A percentile compares a stretch with the other conserved stretches of the same genome.
Conservation (phyloP, 2,888 invertebrate genomes). For the Sesia apiformis region DNA sequence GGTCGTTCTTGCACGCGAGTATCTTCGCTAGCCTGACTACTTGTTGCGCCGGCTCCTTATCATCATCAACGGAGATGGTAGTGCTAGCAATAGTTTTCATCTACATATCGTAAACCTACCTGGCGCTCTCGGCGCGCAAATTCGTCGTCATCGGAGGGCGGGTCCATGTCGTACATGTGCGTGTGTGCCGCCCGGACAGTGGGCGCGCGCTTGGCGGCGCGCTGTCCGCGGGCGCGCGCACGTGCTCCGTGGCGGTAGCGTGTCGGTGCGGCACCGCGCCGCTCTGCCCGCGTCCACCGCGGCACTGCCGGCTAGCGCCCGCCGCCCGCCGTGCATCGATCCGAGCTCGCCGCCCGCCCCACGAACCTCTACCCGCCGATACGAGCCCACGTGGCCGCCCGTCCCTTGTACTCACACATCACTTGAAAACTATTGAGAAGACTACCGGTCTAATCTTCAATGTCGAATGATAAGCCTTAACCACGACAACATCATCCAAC, state of each 20-base stretch:
- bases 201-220: slow-evolving; percentile 31
- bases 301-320: slow-evolving; percentile 43
- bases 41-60: slow-evolving; percentile 42
- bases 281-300: slow-evolving; percentile 65
- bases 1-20: slow-evolving; percentile 54
- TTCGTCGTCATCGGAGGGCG: slow-evolving; percentile 69
- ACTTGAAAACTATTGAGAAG: background rate
- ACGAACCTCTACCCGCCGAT: slow-evolving; percentile 29
- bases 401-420: background rate
- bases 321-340: slow-evolving; percentile 38
- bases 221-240: slow-evolving; percentile 52
- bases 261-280: slow-evolving; percentile 52
- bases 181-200: slow-evolving; percentile 20
- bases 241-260: slow-evolving; percentile 49
- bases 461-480: background rate
- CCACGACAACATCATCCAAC: background rate
- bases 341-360: slow-evolving; percentile 24
- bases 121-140: slow-evolving; percentile 61
- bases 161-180: slow-evolving; percentile 54
- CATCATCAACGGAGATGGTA: slow-evolving; percentile 6
- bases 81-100: background rate
- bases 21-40: slow-evolving; percentile 35
- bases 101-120: slow-evolving; percentile 31
- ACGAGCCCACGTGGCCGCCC: slow-evolving; percentile 27
- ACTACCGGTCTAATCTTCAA: background rate